Percentiles rank a stretch among this genome's conserved stretches.
phyloP scores from a whole-genome alignment of 2,888 invertebrate species.

The Oithona nana region DNA sequence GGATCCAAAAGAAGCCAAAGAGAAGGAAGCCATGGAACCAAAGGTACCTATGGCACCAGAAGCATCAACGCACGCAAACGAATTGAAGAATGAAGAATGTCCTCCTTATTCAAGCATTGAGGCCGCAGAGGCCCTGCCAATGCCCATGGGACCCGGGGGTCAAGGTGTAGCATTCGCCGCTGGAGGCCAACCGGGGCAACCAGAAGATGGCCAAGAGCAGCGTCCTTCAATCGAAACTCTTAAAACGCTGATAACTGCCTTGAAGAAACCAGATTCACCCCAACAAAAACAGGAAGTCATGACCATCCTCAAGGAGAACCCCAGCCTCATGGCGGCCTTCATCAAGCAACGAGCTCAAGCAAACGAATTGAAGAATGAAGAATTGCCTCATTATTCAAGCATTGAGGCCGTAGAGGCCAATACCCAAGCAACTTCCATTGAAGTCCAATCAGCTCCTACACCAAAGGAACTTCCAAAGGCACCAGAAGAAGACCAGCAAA shows the following conservation, averaged over 20 bases:
- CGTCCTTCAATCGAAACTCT: conserved; percentile 26
- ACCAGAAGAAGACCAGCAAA: too few relatives aligned
- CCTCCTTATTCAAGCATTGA: too few relatives aligned
- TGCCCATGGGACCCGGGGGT: conserved; percentile 17
- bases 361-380: too few relatives aligned
- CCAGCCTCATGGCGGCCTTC: conserved; percentile 84
- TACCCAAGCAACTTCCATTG: too few relatives aligned
- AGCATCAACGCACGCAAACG: conserved; percentile 23
- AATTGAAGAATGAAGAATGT: conserved; percentile 7
- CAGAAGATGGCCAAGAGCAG: conserved; percentile 23
- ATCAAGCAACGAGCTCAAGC: conserved; percentile 54
- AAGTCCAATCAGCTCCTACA: too few relatives aligned
- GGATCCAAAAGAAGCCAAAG: conserved; percentile 32
- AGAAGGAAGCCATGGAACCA: conserved; percentile 24
- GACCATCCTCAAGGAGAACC: conserved; percentile 76
- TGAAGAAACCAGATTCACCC: conserved; percentile 69
- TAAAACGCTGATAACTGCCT: conserved; percentile 21
- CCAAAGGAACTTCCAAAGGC: too few relatives aligned
- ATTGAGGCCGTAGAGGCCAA: too few relatives aligned
- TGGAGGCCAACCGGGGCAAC: conserved; percentile 21
- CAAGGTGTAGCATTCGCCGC: conserved; percentile 23
- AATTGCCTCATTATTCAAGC: too few relatives aligned
- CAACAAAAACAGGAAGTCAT: conserved; percentile 80
- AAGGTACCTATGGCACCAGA: conserved; percentile 32
- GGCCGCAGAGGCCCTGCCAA: too few relatives aligned